These are phyloP conservation scores for Saturnia japonica DNA, from an alignment of 2,888 invertebrate genomes.

Conservation along the genomic window DNA sequence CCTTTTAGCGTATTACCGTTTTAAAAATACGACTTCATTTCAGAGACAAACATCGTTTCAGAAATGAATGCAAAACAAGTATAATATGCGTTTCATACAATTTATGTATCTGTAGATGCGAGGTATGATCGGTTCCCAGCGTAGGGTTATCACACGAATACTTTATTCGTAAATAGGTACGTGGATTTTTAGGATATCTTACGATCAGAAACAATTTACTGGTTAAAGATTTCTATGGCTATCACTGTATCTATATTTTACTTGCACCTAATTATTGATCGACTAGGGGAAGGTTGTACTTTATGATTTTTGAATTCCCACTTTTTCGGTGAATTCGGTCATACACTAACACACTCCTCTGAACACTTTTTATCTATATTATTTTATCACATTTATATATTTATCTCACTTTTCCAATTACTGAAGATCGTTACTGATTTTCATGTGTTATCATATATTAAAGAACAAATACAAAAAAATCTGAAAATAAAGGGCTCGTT, in stretches of 20 bases:
- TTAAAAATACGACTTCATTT: slow-evolving; percentile 29
- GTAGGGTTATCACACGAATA: neutral
- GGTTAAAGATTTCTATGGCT: no score
- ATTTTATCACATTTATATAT: neutral
- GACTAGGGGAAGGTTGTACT: no score
- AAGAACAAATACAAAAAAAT: no score
- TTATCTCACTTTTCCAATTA: neutral
- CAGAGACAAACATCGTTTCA: slow-evolving; percentile 31
- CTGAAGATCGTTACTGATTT: neutral
- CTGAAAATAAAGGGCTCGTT: no score
- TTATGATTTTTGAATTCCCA: no score
- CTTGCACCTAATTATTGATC: no score
- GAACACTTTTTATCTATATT: neutral
- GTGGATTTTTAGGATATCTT: neutral
- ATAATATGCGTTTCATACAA: slow-evolving; percentile 11
- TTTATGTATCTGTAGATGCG: slow-evolving; percentile 20
- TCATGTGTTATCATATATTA: neutral
- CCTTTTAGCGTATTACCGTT: slow-evolving; percentile 22
- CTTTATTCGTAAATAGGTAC: neutral
- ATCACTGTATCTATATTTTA: no score
- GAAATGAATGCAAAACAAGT: slow-evolving; percentile 33
- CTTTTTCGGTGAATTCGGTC: neutral
- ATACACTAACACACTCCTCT: neutral
- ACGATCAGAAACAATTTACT: no score
- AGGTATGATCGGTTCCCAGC: neutral